Conservation (phyloP, 2,888 invertebrate genomes). For the Bombylius discolor region DNA sequence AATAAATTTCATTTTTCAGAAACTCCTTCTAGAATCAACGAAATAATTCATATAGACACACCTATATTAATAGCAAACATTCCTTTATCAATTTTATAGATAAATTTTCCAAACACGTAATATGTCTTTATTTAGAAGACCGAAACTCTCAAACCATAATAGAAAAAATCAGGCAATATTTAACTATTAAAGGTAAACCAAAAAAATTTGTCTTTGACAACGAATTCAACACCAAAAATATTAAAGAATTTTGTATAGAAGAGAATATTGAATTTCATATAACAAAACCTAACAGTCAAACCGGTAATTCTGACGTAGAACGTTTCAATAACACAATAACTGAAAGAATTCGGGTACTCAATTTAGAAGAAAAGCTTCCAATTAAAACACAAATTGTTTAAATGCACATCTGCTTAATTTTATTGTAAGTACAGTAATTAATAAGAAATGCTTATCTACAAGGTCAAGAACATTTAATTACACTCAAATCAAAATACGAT, state of each 20-base stretch:
- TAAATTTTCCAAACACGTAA: constrained; percentile 4
- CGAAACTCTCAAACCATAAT: neutral
- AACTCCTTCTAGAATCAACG: constrained; percentile 1
- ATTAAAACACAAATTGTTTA: no score
- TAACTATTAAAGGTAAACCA: neutral
- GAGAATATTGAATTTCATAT: neutral
- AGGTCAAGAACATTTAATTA: no score
- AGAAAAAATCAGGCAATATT: constrained; percentile 1
- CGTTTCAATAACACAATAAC: neutral
- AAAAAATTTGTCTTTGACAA: neutral
- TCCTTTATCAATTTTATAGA: constrained; percentile 5
- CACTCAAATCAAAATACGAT: no score
- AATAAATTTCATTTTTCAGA: constrained; percentile 3
- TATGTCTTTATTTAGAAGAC: constrained; percentile 1
- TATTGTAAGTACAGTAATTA: no score
- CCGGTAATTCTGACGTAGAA: neutral
- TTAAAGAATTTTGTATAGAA: neutral
- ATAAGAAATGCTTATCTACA: no score
- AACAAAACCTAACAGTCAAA: constrained; percentile 2
- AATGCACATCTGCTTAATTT: no score
- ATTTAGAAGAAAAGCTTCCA: neutral
- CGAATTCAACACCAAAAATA: neutral
- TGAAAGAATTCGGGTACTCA: neutral
- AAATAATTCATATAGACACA: constrained; percentile 5
- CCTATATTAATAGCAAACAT: constrained; percentile 1